Evolutionary conservation across 2,113 vertebrate genomes (phyloP), one percentile per base, ranked within the genome.

Genomic region (Oreochromis niloticus): DNA sequence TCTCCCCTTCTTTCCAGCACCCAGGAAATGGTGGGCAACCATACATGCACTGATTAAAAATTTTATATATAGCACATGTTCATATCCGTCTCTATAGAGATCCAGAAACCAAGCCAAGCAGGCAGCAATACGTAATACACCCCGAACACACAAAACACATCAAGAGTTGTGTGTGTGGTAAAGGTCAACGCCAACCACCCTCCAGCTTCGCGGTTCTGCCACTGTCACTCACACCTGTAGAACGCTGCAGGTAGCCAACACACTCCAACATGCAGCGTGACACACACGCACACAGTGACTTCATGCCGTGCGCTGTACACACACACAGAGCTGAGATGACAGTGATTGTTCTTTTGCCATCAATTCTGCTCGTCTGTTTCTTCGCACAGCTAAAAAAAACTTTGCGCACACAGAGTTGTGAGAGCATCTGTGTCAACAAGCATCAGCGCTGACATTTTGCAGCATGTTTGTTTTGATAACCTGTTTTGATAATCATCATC

Each of bases 1-100:
- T 99, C 96, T 99, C 98, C 2, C 98, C 98, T 16, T 98, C 98
- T 94, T 99, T 98, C 96, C 98, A 99, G 96, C 98, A 98, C 96
- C 94, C 97, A 88, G 98, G 98, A 92, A 99, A 99, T 0, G 98
- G 98, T 99, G 94, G 96, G 98, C 95, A 2, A n/a, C 52, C 73
- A 78, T 81, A 90, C 71, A 82, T 39, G 61, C 81, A 82, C 24
- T 52, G 50, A 59, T 57, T 61, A 66, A 71, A 32, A 50, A 0
- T 12, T 5, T 75, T 48, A 75, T 50, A 50, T 24, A 11, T 16
- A 71, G 8, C 34, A 75, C 22, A 84, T 10, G 34, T 50, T 36
- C 36, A 78, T 66, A 34, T 63, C 27, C 7, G 2, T 54, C 50
- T 80, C 17, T 55, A 24, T 11, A 81, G 22, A 57, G n/a, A 68